Conservation (phyloP, 2,888 invertebrate species). For the Teleogryllus oceanicus region DNA sequence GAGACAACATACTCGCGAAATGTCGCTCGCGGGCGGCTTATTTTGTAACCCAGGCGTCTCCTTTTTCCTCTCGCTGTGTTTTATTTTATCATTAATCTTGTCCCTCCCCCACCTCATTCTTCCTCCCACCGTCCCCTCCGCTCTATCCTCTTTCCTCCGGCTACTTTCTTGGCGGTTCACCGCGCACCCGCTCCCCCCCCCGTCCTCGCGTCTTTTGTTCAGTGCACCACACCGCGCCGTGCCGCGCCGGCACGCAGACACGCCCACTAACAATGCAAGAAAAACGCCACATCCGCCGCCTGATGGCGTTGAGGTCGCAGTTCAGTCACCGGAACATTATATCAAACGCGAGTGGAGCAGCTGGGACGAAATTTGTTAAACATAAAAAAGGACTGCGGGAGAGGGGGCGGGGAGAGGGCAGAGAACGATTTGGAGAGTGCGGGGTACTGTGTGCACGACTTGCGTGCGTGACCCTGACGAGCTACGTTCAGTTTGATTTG, state of each 20-base stretch:
- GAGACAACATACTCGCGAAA: slow-evolving; percentile 18
- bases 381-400: not conserved
- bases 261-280: not conserved
- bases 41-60: not conserved
- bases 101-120: not conserved
- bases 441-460: not conserved
- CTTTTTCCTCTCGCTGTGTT: not conserved
- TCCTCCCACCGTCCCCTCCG: no score
- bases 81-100: slow-evolving; percentile 10
- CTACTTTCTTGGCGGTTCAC: no score
- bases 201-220: no score
- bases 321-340: not conserved
- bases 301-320: not conserved
- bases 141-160: no score
- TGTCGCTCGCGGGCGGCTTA: not conserved
- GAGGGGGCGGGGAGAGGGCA: not conserved
- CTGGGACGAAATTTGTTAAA: not conserved
- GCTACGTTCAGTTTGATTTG: not conserved
- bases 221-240: not conserved
- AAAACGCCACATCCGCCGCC: slow-evolving; percentile 1
- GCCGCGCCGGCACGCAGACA: not conserved
- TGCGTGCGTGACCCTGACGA: not conserved
- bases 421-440: not conserved
- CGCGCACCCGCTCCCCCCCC: no score
- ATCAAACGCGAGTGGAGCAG: slow-evolving; percentile 18